A percentile compares a stretch with the other conserved stretches of the same genome.
Evolutionary conservation across 2,888 invertebrate genomes (phyloP).

Genomic region (Hipparchia semele): DNA sequence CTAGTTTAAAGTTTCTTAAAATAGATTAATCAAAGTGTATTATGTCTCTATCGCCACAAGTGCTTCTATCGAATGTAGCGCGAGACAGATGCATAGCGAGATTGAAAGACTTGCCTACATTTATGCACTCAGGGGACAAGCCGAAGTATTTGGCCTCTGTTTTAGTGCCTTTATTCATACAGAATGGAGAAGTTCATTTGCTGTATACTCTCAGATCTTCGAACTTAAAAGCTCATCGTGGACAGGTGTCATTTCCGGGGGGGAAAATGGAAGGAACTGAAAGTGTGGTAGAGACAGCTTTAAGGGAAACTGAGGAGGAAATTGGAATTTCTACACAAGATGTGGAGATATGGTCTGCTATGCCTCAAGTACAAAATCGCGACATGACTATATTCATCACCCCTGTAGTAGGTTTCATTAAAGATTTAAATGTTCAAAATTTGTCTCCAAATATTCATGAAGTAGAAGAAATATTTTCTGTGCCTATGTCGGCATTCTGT

Average conservation of each 20-base stretch:
- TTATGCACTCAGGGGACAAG: constrained; percentile 51
- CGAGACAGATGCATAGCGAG: constrained; percentile 82
- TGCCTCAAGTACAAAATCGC: constrained; percentile 59
- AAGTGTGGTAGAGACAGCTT: constrained; percentile 87
- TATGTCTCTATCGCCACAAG: constrained; percentile 64
- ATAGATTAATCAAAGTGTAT: background rate
- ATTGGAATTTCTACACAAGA: constrained; percentile 85
- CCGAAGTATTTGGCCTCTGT: constrained; percentile 86
- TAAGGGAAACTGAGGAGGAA: constrained; percentile 95
- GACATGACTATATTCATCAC: constrained; percentile 83
- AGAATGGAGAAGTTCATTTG: constrained; percentile 87
- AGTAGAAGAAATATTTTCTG: constrained; percentile 90
- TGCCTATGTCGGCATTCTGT: constrained; percentile 86
- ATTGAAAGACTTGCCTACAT: constrained; percentile 82
- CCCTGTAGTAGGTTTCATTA: constrained; percentile 86
- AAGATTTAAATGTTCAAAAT: constrained; percentile 73
- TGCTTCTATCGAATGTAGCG: constrained; percentile 78
- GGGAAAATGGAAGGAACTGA: constrained; percentile 88
- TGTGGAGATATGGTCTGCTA: constrained; percentile 87
- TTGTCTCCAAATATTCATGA: constrained; percentile 86
- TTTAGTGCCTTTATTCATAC: constrained; percentile 90
- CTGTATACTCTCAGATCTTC: constrained; percentile 92
- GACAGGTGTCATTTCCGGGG: constrained; percentile 95
- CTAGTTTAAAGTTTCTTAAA: background rate
- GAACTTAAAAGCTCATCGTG: constrained; percentile 88